phyloP scores from a whole-genome alignment of 1,140 invertebrate genomes.

The Pseudoatta argentina region DNA sequence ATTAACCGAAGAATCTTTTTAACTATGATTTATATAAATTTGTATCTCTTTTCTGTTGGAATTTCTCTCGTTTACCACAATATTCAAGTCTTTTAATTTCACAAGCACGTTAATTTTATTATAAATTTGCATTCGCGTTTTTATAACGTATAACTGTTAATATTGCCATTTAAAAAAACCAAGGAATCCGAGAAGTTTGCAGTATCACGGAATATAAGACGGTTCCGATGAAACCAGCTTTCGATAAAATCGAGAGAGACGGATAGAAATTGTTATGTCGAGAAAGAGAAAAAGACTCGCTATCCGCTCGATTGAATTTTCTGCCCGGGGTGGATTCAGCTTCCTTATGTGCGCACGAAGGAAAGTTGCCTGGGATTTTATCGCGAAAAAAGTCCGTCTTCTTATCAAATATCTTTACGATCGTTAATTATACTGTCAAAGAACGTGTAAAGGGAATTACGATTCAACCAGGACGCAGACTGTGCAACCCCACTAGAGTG shows the following conservation, averaged over 20 bases:
- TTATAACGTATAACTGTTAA: background rate
- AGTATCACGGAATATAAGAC: background rate
- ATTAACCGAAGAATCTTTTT: background rate
- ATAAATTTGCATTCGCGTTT: conserved; percentile 17
- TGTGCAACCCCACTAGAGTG: conserved; percentile 60
- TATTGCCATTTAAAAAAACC: conserved; percentile 5
- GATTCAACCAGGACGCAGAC: conserved; percentile 63
- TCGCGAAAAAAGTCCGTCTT: background rate
- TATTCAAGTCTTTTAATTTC: background rate
- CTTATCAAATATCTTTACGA: conserved; percentile 37
- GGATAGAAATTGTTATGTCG: conserved; percentile 25
- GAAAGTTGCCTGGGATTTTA: conserved; percentile 55
- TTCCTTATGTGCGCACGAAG: conserved; percentile 18
- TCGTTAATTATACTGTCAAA: conserved; percentile 19
- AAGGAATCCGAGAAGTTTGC: background rate
- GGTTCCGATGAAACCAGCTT: conserved; percentile 40
- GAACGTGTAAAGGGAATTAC: conserved; percentile 58
- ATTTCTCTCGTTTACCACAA: background rate
- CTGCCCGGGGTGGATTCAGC: conserved; percentile 11
- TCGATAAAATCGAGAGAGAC: background rate
- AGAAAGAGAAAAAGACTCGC: conserved; percentile 29
- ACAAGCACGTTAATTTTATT: background rate
- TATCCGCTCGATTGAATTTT: conserved; percentile 48
- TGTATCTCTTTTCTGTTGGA: background rate
- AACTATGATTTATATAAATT: background rate